These are phyloP conservation scores for Karalla daura DNA, from an alignment of 2,797 vertebrate species.

Conservation along the genomic window DNA sequence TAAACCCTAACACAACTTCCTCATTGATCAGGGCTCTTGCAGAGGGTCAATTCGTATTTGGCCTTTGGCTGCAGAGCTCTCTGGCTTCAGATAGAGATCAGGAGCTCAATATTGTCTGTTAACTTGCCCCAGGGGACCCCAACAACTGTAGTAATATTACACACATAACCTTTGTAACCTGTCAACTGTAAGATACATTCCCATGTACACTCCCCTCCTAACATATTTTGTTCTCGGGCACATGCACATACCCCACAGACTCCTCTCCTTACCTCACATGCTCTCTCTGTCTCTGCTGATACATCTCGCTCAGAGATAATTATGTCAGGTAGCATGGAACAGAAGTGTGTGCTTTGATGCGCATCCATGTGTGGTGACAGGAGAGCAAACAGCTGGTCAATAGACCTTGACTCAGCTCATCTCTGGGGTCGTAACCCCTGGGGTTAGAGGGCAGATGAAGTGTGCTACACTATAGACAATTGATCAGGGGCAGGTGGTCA, in stretches of 20 bases:
- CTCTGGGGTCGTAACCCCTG: slow-evolving; percentile 40
- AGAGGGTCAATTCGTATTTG: slow-evolving; percentile 40
- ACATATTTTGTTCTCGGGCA: background rate
- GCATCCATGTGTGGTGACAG: background rate
- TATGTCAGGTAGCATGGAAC: background rate
- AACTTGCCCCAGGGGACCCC: slow-evolving; percentile 14
- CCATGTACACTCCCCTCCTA: background rate
- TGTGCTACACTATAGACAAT: slow-evolving; percentile 45
- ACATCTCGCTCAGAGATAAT: slow-evolving; percentile 3
- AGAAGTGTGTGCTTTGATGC: background rate
- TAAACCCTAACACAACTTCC: slow-evolving; percentile 38
- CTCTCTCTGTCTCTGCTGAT: too few relatives aligned
- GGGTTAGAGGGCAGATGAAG: slow-evolving; percentile 57
- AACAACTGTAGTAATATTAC: slow-evolving; percentile 4
- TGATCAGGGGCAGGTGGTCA: slow-evolving; percentile 32
- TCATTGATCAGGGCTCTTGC: slow-evolving; percentile 16
- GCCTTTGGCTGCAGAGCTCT: slow-evolving; percentile 25
- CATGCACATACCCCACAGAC: background rate
- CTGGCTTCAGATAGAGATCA: slow-evolving; percentile 28
- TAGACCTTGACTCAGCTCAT: slow-evolving; percentile 15
- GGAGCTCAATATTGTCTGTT: slow-evolving; percentile 17
- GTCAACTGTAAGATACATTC: background rate
- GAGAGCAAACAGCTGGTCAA: slow-evolving; percentile 51
- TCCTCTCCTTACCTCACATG: background rate
- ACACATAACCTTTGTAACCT: background rate